Conservation (phyloP, 2,888 invertebrate genomes). For the Lysandra bellargus region DNA sequence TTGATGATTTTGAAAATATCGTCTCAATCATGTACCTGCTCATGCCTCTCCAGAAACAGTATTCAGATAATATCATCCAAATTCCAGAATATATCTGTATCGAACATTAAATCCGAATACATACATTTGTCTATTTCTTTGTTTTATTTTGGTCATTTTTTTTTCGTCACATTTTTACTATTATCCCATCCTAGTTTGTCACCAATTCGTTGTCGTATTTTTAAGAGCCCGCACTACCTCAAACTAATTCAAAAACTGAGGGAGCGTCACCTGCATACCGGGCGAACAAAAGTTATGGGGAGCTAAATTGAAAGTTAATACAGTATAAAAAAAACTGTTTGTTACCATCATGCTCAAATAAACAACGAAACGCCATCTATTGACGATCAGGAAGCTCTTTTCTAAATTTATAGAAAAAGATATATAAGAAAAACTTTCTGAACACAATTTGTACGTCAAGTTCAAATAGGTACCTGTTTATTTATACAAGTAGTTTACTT, state of each 20-base stretch:
- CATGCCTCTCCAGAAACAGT: slow-evolving; percentile 41
- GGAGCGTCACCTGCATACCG: background rate
- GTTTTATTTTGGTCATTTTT: slow-evolving; percentile 44
- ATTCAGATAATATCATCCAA: background rate
- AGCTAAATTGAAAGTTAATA: background rate
- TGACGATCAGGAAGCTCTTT: background rate
- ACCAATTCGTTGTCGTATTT: background rate
- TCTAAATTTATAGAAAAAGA: background rate
- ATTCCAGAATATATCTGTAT: slow-evolving; percentile 45
- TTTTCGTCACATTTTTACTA: slow-evolving; percentile 37
- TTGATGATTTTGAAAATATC: slow-evolving; percentile 36
- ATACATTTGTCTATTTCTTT: slow-evolving; percentile 43
- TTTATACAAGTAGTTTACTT: background rate
- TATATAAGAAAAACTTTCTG: background rate
- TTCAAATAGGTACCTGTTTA: background rate
- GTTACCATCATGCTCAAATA: too few species aligned
- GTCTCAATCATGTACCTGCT: slow-evolving; percentile 48
- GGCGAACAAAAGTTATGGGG: background rate
- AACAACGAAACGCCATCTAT: background rate
- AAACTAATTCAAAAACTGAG: background rate
- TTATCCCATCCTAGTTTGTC: background rate
- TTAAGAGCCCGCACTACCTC: too few species aligned
- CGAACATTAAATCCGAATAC: slow-evolving; percentile 50
- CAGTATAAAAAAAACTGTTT: too few species aligned
- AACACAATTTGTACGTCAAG: too few species aligned